Percentiles rank a stretch among this genome's conserved stretches.
Conservation (phyloP, 2,113 vertebrate genomes). For the Urocynchramus pylzowi region DNA sequence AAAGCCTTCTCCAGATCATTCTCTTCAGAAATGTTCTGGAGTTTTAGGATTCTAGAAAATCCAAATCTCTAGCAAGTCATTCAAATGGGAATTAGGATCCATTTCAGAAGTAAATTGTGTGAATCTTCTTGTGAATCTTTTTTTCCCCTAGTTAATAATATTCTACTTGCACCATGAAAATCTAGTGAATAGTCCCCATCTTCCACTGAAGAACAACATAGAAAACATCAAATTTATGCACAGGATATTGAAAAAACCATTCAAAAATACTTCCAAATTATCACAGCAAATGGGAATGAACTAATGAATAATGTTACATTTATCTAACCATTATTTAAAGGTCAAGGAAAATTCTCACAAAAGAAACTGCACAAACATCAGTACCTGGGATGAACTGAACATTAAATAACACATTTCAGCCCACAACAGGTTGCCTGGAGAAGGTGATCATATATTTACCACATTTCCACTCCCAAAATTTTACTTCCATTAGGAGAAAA, state of each 20-base stretch:
- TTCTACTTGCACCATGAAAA: not conserved
- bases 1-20: not conserved
- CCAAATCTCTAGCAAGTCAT: not conserved
- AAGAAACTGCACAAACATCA: not conserved
- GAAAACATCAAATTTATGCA: not conserved
- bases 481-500: not conserved
- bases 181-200: not conserved
- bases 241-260: rapidly evolving
- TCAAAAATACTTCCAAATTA: not conserved
- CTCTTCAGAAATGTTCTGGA: not conserved
- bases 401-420: not conserved
- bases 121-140: not conserved
- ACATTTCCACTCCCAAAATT: not conserved
- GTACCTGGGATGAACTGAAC: not conserved
- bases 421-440: not conserved
- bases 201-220: not conserved
- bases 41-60: not conserved
- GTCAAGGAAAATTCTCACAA: not conserved
- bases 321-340: not conserved
- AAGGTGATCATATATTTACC: not conserved
- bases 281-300: not conserved
- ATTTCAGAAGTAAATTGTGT: not conserved
- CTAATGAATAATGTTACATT: not conserved
- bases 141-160: not conserved
- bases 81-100: not conserved